A percentile compares a stretch with the other conserved stretches of the same genome.
Evolutionary conservation across 2,888 invertebrate genomes (phyloP).

Genomic region (Pandemis cinnamomeana): DNA sequence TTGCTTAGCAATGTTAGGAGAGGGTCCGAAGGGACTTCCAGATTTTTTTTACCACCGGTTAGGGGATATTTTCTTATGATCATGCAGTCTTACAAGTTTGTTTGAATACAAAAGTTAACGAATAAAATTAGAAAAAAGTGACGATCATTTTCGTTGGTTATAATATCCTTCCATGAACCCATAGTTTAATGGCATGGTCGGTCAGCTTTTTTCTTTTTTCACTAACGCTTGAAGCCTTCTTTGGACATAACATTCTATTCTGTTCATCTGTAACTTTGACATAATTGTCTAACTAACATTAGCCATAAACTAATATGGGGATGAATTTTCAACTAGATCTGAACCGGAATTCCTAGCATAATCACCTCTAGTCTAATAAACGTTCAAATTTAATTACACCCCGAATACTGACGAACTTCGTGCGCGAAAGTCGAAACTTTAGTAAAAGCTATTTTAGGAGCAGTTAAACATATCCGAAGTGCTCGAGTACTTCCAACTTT

Average conservation of each 20-base stretch:
- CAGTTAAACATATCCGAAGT: slow-evolving; percentile 35
- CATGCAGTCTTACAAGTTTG: background rate
- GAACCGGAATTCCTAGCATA: background rate
- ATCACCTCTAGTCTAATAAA: slow-evolving; percentile 1
- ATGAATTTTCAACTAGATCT: background rate
- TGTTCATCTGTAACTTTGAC: background rate
- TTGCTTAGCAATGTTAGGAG: slow-evolving; percentile 33
- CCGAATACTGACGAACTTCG: slow-evolving; percentile 10
- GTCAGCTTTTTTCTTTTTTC: too few species aligned
- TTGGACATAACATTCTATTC: too few species aligned
- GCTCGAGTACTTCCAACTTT: slow-evolving; percentile 24
- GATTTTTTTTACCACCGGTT: slow-evolving; percentile 4
- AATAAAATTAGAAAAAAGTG: background rate
- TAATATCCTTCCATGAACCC: background rate
- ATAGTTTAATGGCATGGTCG: background rate
- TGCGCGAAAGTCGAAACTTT: slow-evolving; percentile 30
- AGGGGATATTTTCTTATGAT: background rate
- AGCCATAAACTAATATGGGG: too few species aligned
- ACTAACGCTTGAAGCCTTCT: too few species aligned
- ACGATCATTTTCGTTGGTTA: background rate
- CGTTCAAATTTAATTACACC: slow-evolving; percentile 27
- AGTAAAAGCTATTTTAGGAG: slow-evolving; percentile 29
- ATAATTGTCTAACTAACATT: too few species aligned
- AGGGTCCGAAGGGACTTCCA: slow-evolving; percentile 15
- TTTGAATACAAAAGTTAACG: background rate